A percentile compares a stretch with the other conserved stretches of the same genome.
Conservation (phyloP, 2,113 vertebrate genomes). For the Tonatia bakeri region DNA sequence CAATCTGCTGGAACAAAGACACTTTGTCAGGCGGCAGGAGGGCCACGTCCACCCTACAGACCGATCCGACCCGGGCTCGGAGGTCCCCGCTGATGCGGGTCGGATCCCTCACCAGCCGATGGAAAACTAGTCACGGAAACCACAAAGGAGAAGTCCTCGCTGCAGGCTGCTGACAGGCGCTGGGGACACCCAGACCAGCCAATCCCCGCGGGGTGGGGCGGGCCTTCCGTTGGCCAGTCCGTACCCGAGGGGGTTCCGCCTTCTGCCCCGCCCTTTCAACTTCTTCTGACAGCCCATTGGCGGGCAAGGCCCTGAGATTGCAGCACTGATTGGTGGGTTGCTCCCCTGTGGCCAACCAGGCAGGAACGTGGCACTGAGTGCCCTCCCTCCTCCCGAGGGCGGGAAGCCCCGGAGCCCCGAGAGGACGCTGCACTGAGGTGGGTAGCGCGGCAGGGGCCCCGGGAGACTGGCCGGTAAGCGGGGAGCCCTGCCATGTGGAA, state of each 20-base stretch:
- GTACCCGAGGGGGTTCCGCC: not conserved
- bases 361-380: fast-evolving
- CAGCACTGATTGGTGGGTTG: not conserved
- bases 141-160: not conserved
- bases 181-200: not conserved
- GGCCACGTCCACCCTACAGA: not conserved
- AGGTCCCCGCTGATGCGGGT: not conserved
- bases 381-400: not conserved
- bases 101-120: not conserved
- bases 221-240: not conserved
- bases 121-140: not conserved
- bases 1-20: not conserved
- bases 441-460: not conserved
- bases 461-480: not conserved
- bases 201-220: not conserved
- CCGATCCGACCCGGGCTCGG: not conserved
- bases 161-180: not conserved
- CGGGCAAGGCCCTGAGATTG: no score
- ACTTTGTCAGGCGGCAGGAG: no score
- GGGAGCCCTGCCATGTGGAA: not conserved
- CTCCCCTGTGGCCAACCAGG: fast-evolving
- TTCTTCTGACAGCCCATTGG: not conserved
- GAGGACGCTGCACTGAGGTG: not conserved
- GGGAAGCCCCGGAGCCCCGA: not conserved
- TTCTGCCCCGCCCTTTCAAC: not conserved